Evolutionary conservation across 2,797 vertebrate genomes (phyloP).

Genomic region (Arctocebus calabarensis): DNA sequence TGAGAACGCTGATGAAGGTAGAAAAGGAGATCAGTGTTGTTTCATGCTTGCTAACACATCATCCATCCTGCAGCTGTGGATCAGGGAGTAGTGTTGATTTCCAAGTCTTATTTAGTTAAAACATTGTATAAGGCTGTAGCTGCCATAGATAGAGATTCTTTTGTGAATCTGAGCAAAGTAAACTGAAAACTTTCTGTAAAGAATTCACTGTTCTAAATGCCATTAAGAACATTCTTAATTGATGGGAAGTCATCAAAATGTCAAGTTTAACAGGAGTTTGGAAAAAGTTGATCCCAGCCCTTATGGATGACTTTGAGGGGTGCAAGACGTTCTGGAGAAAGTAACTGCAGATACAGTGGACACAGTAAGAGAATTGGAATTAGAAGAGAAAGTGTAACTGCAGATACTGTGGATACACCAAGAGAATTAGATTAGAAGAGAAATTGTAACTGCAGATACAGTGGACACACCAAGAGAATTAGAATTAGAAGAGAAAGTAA

Average conservation of each 20-base stretch:
- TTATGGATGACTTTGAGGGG: background rate
- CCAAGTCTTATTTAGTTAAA: background rate
- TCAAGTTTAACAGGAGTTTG: background rate
- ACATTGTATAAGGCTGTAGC: background rate
- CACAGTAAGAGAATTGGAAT: background rate
- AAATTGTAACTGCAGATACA: too few species aligned
- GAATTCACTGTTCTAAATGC: background rate
- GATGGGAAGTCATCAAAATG: background rate
- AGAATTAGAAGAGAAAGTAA: background rate
- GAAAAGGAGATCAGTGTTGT: background rate
- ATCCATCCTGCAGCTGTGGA: background rate
- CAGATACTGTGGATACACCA: too few species aligned
- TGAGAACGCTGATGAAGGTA: background rate
- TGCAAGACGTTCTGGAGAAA: background rate
- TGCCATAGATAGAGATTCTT: background rate
- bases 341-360: background rate
- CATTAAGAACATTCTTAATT: background rate
- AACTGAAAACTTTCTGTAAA: background rate
- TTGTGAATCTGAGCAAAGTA: background rate
- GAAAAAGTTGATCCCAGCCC: background rate
- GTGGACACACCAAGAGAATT: too few species aligned
- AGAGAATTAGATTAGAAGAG: too few species aligned
- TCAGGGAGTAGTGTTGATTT: background rate
- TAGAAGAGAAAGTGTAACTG: background rate
- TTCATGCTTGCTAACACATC: background rate